Evolutionary conservation across 2,113 vertebrate genomes (phyloP).

Genomic region (Atractosteus spatula): DNA sequence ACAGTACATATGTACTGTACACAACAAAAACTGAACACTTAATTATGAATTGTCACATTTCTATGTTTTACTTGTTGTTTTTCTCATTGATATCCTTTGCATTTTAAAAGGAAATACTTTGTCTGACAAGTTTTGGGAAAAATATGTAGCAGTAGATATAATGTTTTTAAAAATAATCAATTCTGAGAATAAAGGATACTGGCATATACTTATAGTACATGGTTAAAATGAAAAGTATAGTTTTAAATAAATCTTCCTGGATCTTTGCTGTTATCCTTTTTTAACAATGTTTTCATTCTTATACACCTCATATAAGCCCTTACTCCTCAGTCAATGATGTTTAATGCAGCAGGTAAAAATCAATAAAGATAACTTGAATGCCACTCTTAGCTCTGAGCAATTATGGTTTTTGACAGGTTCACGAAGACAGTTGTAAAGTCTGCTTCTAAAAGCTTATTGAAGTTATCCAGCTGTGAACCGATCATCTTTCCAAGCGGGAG

Average conservation of each 20-base stretch:
- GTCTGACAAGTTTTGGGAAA: too few species aligned
- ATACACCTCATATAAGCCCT: conserved; percentile 23
- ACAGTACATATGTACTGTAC: too few species aligned
- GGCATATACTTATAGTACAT: too few species aligned
- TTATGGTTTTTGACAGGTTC: conserved; percentile 8
- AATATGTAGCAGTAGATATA: too few species aligned
- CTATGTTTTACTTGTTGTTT: too few species aligned
- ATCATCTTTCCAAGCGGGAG: neutral
- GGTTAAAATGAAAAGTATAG: neutral
- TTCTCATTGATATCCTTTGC: too few species aligned
- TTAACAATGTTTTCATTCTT: conserved; percentile 20
- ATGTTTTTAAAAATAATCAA: too few species aligned
- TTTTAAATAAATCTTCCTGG: conserved; percentile 3
- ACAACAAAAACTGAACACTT: too few species aligned
- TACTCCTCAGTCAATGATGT: conserved; percentile 15
- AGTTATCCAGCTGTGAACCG: conserved; percentile 13
- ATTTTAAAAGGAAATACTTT: too few species aligned
- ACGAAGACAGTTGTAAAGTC: neutral
- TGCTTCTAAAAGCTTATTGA: conserved; percentile 7
- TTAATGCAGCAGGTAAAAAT: conserved; percentile 25
- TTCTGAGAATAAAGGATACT: too few species aligned
- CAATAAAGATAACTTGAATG: conserved; percentile 7
- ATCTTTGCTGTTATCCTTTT: neutral
- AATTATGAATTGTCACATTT: too few species aligned
- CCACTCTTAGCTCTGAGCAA: neutral